Evolutionary conservation across 2,113 vertebrate species (phyloP), one percentile per base, ranked within the genome.

Genomic region (Heloderma charlesbogerti): DNA sequence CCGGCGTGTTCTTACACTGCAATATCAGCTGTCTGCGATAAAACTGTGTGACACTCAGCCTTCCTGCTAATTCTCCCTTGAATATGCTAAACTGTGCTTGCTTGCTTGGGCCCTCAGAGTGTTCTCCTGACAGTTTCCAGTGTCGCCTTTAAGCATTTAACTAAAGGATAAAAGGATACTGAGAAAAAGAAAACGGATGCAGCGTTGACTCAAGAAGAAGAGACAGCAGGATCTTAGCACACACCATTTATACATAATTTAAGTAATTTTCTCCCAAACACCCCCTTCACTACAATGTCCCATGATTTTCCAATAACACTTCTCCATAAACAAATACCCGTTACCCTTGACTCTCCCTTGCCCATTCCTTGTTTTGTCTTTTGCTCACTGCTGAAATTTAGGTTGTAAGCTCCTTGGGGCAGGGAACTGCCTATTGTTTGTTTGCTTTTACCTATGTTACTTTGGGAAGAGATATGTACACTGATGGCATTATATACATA

Each of bases 51-150:
- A 93, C 92, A 90, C 16, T 75, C 79, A 95, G 93, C 31, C 9
- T 84, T 95, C 87, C 90, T 91, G 78, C 86, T 87, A 83, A 86
- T 89, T 95, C 92, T 91, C 71, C 43, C 31, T 90, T 90, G 60
- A 87, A 92, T 92, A 86, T 91, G 91, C 1, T 6, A 95, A 95
- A 94, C 93, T 69, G 86, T 84, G 93, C 92, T 95, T 69, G 22
- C 43, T 79, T 94, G 90, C 63, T 89, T 77, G 90, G 86, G 89
- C 90, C 82, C 80, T 94, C 78, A 86, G 43, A 90, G 37, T 84
- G 72, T 87, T 89, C 91, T 93, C 40, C 31, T 92, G 89, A 91
- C 48, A 90, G 91, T 90, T 96, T 93, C 89, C 0, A 48, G 0
- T 57, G 82, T 22, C 85, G 90, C 90, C 69, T 94, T 93, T 95